These are phyloP conservation scores for Polyommatus iphigenia DNA, from an alignment of 2,888 invertebrate genomes.

Conservation along the genomic window DNA sequence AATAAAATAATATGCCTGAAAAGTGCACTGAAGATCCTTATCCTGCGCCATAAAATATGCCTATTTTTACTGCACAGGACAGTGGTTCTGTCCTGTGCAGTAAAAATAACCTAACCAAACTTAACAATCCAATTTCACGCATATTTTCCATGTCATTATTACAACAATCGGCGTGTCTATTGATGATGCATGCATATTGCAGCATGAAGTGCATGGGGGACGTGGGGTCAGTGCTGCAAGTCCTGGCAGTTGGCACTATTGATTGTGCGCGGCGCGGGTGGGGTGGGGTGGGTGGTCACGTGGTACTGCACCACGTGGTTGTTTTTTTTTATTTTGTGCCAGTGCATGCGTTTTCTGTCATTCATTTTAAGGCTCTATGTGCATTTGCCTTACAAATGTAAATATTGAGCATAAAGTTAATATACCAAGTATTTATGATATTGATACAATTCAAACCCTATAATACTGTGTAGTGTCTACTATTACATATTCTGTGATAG, in stretches of 20 bases:
- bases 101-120: background rate
- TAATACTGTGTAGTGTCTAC: too few species aligned
- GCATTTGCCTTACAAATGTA: background rate
- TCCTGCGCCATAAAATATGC: background rate
- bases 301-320: conserved; percentile 32
- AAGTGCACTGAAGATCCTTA: background rate
- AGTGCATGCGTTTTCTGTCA: background rate
- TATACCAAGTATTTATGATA: too few species aligned
- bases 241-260: conserved; percentile 54
- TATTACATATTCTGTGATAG: too few species aligned
- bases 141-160: background rate
- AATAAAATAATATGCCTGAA: background rate
- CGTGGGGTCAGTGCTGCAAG: conserved; percentile 40
- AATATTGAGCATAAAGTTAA: too few species aligned
- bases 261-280: conserved; percentile 54
- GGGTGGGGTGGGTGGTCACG: conserved; percentile 43
- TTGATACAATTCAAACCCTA: too few species aligned
- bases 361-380: background rate
- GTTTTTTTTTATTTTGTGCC: background rate
- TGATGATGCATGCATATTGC: background rate
- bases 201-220: conserved; percentile 39
- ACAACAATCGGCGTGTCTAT: background rate
- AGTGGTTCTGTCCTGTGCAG: too few species aligned
- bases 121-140: background rate
- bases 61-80: background rate